Base-by-base conservation (phyloP, 2,888 invertebrate species). In the Heliconius sara region DNA sequence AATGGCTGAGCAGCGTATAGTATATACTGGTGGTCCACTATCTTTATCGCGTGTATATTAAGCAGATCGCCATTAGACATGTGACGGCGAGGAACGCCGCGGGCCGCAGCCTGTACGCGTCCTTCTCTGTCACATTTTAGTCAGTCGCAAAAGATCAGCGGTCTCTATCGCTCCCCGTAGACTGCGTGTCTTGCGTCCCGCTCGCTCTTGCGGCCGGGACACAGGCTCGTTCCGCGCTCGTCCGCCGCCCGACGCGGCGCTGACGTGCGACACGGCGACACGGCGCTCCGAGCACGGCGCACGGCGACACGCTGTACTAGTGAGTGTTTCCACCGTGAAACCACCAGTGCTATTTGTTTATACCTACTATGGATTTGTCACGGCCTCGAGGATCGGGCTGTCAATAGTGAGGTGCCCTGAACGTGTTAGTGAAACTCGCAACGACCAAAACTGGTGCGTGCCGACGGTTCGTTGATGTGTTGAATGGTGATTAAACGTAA, bases 401-500 rank as follows among this genome's bases (percentile, higher is more conserved):
- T 86, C 86, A 88, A 88, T 87, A 85, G 90, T 91, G 90, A 84
- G 86, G 90, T 92, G 89, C 90, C 90, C 91, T 92, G 89, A 89
- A 91, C 89, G 87, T 89, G 90, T 89, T 88, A 88, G 86, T 91
- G 88, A 87, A 85, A 86, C 87, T 85, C 83, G 86, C 87, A 86
- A 85, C 86, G 84, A 87, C 90, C 89, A 87, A 89, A 88, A 89
- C 92, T 91, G 89, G 90, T 93, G 91, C 92, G 89, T 85, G 88
- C 90, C 88, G 90, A 87, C 91, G 89, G 92, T 91, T 90, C 91
- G 88, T 92, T 91, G 91, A 89, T 91, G 92, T 93, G 93, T 90
- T 92, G 92, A 92, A 93, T 93, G 91, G 94, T 95, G 94, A 93
- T 93, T 93, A 93, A 90, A 92, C 91, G 92, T 92, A 94, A 94